These are phyloP conservation scores for Gisinianus flammeolus DNA, from an alignment of 2,888 invertebrate species.

Conservation along the genomic window DNA sequence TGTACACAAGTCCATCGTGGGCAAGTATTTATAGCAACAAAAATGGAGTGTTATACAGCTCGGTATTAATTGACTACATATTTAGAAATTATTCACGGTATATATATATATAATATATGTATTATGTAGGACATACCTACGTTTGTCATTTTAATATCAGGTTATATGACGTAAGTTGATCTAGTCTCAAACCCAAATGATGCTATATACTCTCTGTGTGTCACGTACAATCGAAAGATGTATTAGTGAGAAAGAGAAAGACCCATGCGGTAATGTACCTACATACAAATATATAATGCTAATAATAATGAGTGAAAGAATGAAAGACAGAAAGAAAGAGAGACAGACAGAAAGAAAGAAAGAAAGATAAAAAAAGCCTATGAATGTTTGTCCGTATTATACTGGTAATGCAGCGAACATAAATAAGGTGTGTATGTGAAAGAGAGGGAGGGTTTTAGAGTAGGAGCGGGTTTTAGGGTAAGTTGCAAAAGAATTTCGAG, in stretches of 20 bases:
- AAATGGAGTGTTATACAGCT: no score
- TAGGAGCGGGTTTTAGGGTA: constrained; percentile 28
- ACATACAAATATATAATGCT: constrained; percentile 35
- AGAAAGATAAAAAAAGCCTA: constrained; percentile 23
- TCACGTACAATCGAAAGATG: no score
- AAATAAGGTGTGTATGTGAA: constrained; percentile 24
- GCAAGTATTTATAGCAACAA: no score
- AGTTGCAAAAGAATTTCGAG: constrained; percentile 31
- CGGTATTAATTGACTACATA: no score
- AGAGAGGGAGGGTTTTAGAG: constrained; percentile 3
- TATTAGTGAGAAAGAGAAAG: neutral
- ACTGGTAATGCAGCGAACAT: constrained; percentile 31
- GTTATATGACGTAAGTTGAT: no score
- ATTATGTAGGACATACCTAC: no score
- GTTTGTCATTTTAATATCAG: no score
- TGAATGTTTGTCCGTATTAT: constrained; percentile 38
- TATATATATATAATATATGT: no score
- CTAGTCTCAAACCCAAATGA: no score
- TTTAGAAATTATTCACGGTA: no score
- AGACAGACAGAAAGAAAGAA: neutral
- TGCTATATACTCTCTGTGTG: no score
- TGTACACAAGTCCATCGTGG: no score
- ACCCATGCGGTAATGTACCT: constrained; percentile 35
- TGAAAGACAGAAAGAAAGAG: constrained; percentile 6
- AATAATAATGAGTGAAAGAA: constrained; percentile 39